phyloP scores from a whole-genome alignment of 2,888 invertebrate species.

The Agrochola lota region DNA sequence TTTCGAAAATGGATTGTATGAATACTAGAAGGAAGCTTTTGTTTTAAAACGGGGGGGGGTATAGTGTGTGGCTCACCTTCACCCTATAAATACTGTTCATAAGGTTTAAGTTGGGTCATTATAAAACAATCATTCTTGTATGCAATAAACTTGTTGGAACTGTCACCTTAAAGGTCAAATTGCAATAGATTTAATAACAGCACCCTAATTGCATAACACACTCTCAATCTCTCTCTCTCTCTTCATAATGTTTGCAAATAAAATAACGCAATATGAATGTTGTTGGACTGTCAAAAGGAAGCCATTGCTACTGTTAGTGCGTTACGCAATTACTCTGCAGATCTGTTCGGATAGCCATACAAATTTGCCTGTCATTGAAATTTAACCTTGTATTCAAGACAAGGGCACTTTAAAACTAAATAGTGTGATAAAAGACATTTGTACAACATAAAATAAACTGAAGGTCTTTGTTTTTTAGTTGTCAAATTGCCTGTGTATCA shows the following conservation, averaged over 20 bases:
- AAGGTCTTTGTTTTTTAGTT: constrained; percentile 15
- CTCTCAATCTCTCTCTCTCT: too few relatives aligned
- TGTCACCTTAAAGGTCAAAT: background rate
- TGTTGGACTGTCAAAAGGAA: too few relatives aligned
- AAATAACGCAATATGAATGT: too few relatives aligned
- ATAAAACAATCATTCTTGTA: background rate
- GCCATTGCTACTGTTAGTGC: too few relatives aligned
- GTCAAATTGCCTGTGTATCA: background rate
- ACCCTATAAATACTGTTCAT: background rate
- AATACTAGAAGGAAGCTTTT: background rate
- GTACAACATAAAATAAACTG: constrained; percentile 13
- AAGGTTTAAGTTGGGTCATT: background rate
- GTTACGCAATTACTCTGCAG: too few relatives aligned
- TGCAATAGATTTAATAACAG: background rate
- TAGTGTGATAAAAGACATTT: background rate
- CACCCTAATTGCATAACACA: too few relatives aligned
- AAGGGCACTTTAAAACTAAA: constrained; percentile 26
- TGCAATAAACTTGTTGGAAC: background rate
- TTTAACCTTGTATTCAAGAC: constrained; percentile 20
- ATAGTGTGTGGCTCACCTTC: background rate
- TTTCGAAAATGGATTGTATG: too few relatives aligned
- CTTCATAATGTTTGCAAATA: too few relatives aligned
- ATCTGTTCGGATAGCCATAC: background rate
- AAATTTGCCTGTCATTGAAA: constrained; percentile 13
- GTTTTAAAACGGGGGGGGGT: background rate